Evolutionary conservation across 2,797 vertebrate species (phyloP), one percentile per base, ranked within the genome.

Genomic region (Gambusia yucatana): DNA sequence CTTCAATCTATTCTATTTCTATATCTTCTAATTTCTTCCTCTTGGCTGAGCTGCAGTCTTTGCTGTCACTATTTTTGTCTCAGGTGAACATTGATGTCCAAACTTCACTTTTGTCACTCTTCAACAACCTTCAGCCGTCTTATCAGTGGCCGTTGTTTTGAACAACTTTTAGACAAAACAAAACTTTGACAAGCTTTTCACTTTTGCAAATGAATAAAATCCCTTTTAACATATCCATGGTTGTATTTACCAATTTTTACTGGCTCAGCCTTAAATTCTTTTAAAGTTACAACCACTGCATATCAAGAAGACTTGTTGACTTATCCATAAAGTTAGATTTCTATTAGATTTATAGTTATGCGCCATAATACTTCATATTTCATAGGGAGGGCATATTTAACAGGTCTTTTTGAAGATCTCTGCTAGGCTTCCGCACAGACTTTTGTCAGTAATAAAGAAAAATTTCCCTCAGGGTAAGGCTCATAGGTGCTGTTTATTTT

Each of bases 371-470:
- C 91, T 92, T 91, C 84, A 90, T 91, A 90, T 94, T 93, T 94
- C 86, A 87, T 84, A 82, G 78, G 73, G 43, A 71, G 81, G 70
- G 86, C 75, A 86, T 87, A 92, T 91, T 93, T 91, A 81, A 83
- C 50, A 43, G 72, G 78, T 73, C 81, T 81, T 84, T 94, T 94
- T 94, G 90, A 92, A 93, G 91, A 93, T 92, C 81, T 81, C 80
- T 88, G 83, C 86, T 73, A 88, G 92, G 92, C 90, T 92, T 93
- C 85, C 88, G 86, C 85, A 73, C 86, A 81, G 87, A 90, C 87
- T 93, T 95, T 94, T 91, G 88, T 85, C 85, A 86, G 89, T 95
- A 92, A 92, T 93, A 94, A 91, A 89, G 88, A 91, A 82, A 87
- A 94, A 94, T 93, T 84, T 90, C 90, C 94, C 89, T 3, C 69